phyloP scores from a whole-genome alignment of 2,113 vertebrate genomes.

The Galeopterus variegatus region DNA sequence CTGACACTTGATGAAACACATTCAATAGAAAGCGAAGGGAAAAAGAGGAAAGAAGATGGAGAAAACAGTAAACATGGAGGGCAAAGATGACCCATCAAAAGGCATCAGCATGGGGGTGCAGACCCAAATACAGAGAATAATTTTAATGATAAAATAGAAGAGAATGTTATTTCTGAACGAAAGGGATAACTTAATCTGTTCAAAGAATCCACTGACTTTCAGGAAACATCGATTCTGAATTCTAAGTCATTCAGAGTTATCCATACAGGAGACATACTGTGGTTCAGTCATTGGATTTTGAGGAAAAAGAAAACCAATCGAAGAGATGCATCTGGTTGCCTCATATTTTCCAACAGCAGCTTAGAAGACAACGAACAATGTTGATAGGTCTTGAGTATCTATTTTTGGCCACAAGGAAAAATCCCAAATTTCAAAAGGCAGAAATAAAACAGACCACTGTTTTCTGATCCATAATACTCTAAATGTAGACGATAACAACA shows the following conservation, averaged over 20 bases:
- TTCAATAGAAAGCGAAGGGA: not conserved
- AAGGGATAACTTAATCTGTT: not conserved
- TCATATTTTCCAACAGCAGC: not conserved
- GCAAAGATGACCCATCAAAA: not conserved
- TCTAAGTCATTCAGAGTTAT: not conserved
- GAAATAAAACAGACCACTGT: not conserved
- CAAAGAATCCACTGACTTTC: not conserved
- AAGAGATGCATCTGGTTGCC: not conserved
- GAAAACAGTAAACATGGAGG: not conserved
- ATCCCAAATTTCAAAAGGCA: not conserved
- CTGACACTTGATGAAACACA: not conserved
- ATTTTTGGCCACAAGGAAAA: not conserved
- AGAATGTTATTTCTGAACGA: not conserved
- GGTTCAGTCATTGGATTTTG: slow-evolving; percentile 6
- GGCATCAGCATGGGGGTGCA: accelerated
- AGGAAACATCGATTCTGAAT: not conserved
- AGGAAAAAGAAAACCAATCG: not conserved
- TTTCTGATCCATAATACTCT: not conserved
- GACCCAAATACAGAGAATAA: not conserved
- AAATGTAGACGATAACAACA: not conserved
- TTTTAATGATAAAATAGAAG: not conserved
- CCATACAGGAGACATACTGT: not conserved
- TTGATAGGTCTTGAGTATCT: not conserved
- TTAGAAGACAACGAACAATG: not conserved
- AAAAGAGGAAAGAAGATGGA: not conserved